Evolutionary conservation across 2,797 vertebrate genomes (phyloP), one percentile per base, ranked within the genome.

Genomic region (Pseudomugil gertrudae): DNA sequence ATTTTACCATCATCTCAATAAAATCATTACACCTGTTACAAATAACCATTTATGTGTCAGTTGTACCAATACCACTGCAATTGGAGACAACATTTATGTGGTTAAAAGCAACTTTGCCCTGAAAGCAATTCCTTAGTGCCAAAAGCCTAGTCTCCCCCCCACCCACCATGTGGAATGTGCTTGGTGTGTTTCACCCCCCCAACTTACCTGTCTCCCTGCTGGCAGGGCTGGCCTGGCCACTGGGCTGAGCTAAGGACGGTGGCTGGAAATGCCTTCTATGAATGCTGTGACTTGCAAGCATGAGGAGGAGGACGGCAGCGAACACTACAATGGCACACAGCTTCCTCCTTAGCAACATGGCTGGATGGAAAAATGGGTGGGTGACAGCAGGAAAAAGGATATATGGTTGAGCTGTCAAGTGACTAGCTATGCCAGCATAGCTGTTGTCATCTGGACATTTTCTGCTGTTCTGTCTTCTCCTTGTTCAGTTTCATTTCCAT

Each of bases 221-320:
- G 3, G 40, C 66, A 45, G 65, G 26, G 15, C 48, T 59, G 67
- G 54, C 48, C 30, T 36, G 23, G 66, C 56, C 45, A 50, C 43
- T 32, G 57, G 67, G 63, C n/a, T 10, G 24, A 26, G 21, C 56
- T 2, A 63, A 6, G 0, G 76, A 64, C 59, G 66, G 19, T 2
- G 74, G 64, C 30, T 69, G 67, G 53, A 84, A 58, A 11, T 66
- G 43, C 35, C 57, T 67, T 72, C 38, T 83, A 23, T 91, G 93
- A 61, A 93, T 87, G 57, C 76, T 87, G 73, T 93, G 89, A 50
- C 81, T 92, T 58, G 87, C 90, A 0, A 94, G 69, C 89, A 92
- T 91, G 57, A 94, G 85, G 59, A 94, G 87, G 63, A 94, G 66
- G 74, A 93, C 67, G 51, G 69, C 76, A 2, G 84, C 63, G 0